Evolutionary conservation across 2,888 invertebrate species (phyloP).

Genomic region (Sycophila texana): DNA sequence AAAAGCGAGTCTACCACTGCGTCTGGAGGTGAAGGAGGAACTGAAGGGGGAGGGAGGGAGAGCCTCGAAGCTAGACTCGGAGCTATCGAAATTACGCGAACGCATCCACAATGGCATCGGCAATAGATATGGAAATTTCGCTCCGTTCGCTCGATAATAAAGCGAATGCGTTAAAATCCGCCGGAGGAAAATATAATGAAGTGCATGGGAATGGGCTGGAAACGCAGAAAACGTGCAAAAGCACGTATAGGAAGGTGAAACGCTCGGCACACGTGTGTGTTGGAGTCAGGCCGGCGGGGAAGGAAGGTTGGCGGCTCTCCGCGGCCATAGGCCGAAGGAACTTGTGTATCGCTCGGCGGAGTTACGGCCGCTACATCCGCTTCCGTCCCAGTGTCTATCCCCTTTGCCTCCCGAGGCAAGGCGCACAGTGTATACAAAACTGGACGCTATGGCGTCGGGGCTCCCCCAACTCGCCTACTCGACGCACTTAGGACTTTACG

Average conservation of each 20-base stretch:
- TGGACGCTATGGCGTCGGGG: constrained; percentile 54
- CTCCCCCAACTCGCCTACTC: constrained; percentile 57
- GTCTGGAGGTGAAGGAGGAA: not conserved
- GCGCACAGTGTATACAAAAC: constrained; percentile 58
- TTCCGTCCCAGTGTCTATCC: constrained; percentile 73
- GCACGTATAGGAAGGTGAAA: too few relatives aligned
- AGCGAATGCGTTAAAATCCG: too few relatives aligned
- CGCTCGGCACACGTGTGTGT: too few relatives aligned
- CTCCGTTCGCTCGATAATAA: too few relatives aligned
- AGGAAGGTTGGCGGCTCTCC: not conserved
- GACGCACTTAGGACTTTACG: constrained; percentile 72
- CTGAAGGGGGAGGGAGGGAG: too few relatives aligned
- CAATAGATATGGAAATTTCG: too few relatives aligned
- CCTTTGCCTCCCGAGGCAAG: constrained; percentile 64
- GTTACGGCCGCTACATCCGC: constrained; percentile 73
- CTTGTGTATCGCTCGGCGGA: constrained; percentile 32
- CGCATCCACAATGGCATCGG: too few relatives aligned
- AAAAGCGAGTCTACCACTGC: not conserved
- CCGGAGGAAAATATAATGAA: too few relatives aligned
- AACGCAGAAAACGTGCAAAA: too few relatives aligned
- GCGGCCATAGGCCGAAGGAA: constrained; percentile 41
- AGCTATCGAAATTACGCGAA: too few relatives aligned
- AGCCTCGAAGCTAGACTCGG: not conserved
- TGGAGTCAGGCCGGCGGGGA: too few relatives aligned
- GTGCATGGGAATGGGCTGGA: too few relatives aligned